phyloP scores from a whole-genome alignment of 1,140 invertebrate species.

The Hyposmocoma kahamanoa region DNA sequence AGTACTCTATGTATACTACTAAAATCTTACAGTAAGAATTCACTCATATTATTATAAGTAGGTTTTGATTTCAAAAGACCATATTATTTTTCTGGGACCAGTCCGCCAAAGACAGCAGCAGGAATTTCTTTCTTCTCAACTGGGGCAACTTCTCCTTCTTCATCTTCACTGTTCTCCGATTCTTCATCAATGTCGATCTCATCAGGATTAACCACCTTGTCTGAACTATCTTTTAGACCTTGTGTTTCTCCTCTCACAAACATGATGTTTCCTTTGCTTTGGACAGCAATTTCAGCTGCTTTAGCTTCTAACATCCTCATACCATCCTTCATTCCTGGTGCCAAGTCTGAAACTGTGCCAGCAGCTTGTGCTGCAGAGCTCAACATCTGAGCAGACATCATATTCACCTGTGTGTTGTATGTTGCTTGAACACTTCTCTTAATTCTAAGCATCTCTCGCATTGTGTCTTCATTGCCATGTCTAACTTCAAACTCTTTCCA shows the following conservation, averaged over 20 bases:
- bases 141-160: slow-evolving; percentile 78
- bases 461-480: slow-evolving; percentile 99
- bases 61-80: background rate
- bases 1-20: no score
- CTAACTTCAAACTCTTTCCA: slow-evolving; percentile 99
- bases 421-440: slow-evolving; percentile 97
- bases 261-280: slow-evolving; percentile 80
- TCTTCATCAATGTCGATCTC: slow-evolving; percentile 92
- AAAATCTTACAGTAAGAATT: no score
- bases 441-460: slow-evolving; percentile 98
- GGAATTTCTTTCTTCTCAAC: slow-evolving; percentile 88
- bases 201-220: slow-evolving; percentile 90
- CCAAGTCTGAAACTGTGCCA: slow-evolving; percentile 79
- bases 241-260: slow-evolving; percentile 92
- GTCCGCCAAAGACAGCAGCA: slow-evolving; percentile 89
- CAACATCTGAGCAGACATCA: slow-evolving; percentile 98
- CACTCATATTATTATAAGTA: slow-evolving; percentile 13
- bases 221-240: slow-evolving; percentile 81
- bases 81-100: slow-evolving; percentile 57
- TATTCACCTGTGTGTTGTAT: slow-evolving; percentile 97
- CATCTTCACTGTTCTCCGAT: slow-evolving; percentile 80
- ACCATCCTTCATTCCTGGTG: slow-evolving; percentile 83
- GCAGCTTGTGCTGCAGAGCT: slow-evolving; percentile 79
- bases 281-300: slow-evolving; percentile 78
- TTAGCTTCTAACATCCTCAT: slow-evolving; percentile 93